Conservation (phyloP, 2,113 vertebrate genomes). For the Lophura nycthemera region DNA sequence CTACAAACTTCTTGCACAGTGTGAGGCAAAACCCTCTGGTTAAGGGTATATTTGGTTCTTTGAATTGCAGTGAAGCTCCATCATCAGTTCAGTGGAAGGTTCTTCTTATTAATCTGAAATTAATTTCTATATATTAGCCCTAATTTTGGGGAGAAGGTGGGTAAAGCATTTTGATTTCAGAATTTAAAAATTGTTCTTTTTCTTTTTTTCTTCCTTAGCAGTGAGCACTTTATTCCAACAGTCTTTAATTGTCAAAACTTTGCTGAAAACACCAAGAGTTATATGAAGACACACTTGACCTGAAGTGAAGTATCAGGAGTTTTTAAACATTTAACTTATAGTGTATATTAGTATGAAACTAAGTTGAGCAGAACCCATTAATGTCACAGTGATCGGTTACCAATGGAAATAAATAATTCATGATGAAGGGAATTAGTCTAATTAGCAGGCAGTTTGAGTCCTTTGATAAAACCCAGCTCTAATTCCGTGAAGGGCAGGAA, state of each 20-base stretch:
- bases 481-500: slow-evolving; percentile 97
- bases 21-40: not conserved
- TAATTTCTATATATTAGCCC: not conserved
- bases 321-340: slow-evolving; percentile 85
- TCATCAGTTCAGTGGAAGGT: not conserved
- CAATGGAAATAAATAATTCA: slow-evolving; percentile 99
- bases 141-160: not conserved
- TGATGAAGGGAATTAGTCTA: slow-evolving; percentile 97
- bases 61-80: not conserved
- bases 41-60: not conserved
- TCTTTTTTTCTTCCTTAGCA: not conserved
- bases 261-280: slow-evolving; percentile 67
- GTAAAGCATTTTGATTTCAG: not conserved
- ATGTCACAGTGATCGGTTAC: slow-evolving; percentile 95
- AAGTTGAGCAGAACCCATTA: slow-evolving; percentile 93
- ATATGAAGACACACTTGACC: slow-evolving; percentile 72
- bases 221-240: not conserved
- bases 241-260: slow-evolving; percentile 45
- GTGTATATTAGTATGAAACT: slow-evolving; percentile 89
- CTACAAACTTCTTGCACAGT: not conserved
- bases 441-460: slow-evolving; percentile 99
- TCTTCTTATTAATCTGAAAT: not conserved
- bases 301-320: slow-evolving; percentile 78
- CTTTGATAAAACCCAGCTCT: slow-evolving; percentile 96
- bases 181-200: slow-evolving; percentile 1